These are phyloP conservation scores for Brotula barbata DNA, from an alignment of 2,797 vertebrate genomes.

Conservation along the genomic window DNA sequence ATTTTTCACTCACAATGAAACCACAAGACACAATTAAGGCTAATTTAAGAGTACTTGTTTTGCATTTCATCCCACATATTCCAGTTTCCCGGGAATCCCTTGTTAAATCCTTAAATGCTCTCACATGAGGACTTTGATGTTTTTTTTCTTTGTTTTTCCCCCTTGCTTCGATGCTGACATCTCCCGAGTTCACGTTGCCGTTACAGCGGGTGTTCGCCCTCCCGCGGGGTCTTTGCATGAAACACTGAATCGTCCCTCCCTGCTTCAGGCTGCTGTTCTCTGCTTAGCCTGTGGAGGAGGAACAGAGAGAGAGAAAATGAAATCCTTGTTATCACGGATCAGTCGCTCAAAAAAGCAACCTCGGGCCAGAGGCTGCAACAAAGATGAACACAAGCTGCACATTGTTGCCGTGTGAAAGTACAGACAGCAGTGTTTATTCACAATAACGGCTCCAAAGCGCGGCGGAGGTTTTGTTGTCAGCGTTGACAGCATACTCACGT, in stretches of 20 bases:
- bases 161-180: too few relatives aligned
- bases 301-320: constrained; percentile 5
- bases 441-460: neutral
- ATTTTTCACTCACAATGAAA: too few relatives aligned
- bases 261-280: constrained; percentile 25
- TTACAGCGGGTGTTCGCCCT: too few relatives aligned
- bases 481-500: neutral
- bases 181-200: too few relatives aligned
- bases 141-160: too few relatives aligned
- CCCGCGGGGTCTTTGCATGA: too few relatives aligned
- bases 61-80: too few relatives aligned
- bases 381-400: constrained; percentile 17
- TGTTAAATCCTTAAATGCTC: too few relatives aligned
- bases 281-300: constrained; percentile 18
- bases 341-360: constrained; percentile 40
- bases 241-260: constrained; percentile 1
- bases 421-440: constrained; percentile 2
- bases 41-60: too few relatives aligned
- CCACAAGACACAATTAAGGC: too few relatives aligned
- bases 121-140: too few relatives aligned
- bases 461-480: neutral
- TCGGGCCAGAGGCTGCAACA: constrained; percentile 22
- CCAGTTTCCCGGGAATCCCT: too few relatives aligned
- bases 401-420: constrained; percentile 13
- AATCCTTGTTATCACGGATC: constrained; percentile 9